Evolutionary conservation across 2,113 vertebrate species (phyloP), one percentile per base, ranked within the genome.

Genomic region (Coptodon bakossiorum): DNA sequence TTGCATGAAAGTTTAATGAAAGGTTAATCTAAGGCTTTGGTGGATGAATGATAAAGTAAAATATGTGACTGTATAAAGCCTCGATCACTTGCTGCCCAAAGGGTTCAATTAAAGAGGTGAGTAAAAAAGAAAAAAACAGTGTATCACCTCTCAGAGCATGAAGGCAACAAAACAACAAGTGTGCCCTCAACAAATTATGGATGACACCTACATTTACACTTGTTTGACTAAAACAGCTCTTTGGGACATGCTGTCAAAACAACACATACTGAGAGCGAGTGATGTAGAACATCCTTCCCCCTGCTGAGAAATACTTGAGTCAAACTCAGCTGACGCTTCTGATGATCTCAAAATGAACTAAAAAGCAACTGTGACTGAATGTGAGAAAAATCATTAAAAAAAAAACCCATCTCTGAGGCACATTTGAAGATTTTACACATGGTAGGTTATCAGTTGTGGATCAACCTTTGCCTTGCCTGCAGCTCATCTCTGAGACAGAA

Each of bases 1-100:
- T 81, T 9, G 27, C 29, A 57, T 79, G 19, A 54, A 56, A 92
- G 91, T 90, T 94, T 85, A 89, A 22, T 22, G 4, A 56, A 78
- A 86, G 81, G 83, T 84, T 38, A 84, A 63, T n/a, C 9, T 31
- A 73, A 56, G 50, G 14, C 40, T 14, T 22, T 56, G 61, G 71
- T 50, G 71, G 16, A 48, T 48, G 22, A 27, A 76, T 3, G 71
- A 57, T 9, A 19, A 50, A 73, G 80, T 57, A 53, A 66, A 36
- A 48, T 56, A 7, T 83, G 82, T 38, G 22, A 52, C 43, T 31
- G 34, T 38, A 82, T 80, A 43, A 82, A 57, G 63, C 34, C 52
- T 45, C 19, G 54, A 80, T 19, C 48, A 7, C 34, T 66, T 7
- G 10, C 9, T 48, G 66, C 80, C 89, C 40, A 31, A 45, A 61